Conservation (phyloP, 2,797 vertebrate genomes). For the Pseudochirops corinnae region DNA sequence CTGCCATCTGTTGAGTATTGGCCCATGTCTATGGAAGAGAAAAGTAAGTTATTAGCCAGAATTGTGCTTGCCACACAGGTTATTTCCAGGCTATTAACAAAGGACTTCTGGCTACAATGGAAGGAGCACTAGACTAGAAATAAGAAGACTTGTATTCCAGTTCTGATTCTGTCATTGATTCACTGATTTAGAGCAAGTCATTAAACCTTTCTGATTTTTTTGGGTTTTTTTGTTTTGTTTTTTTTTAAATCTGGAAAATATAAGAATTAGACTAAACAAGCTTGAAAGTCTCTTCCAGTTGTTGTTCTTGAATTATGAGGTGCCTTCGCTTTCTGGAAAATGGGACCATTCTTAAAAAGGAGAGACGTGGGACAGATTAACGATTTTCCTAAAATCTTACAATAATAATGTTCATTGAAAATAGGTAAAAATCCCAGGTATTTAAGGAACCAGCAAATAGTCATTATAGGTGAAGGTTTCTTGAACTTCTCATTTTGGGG, state of each 20-base stretch:
- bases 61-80: neutral
- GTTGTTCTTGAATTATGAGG: neutral
- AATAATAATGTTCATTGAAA: neutral
- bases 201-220: neutral
- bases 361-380: neutral
- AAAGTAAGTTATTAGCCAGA: neutral
- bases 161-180: neutral
- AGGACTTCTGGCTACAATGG: neutral
- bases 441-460: neutral
- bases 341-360: neutral
- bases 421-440: neutral
- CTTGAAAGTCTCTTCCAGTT: neutral
- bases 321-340: neutral
- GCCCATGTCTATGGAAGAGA: neutral
- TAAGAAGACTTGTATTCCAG: neutral
- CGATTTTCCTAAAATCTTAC: neutral
- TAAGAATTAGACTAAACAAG: neutral
- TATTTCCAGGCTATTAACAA: neutral
- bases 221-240: neutral
- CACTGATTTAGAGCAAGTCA: neutral
- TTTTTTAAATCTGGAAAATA: neutral
- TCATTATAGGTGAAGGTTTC: neutral
- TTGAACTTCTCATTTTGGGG: neutral
- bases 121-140: neutral
- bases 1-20: neutral